These are phyloP conservation scores for Myotis findleyi DNA, from an alignment of 2,797 vertebrate species.

Conservation along the genomic window DNA sequence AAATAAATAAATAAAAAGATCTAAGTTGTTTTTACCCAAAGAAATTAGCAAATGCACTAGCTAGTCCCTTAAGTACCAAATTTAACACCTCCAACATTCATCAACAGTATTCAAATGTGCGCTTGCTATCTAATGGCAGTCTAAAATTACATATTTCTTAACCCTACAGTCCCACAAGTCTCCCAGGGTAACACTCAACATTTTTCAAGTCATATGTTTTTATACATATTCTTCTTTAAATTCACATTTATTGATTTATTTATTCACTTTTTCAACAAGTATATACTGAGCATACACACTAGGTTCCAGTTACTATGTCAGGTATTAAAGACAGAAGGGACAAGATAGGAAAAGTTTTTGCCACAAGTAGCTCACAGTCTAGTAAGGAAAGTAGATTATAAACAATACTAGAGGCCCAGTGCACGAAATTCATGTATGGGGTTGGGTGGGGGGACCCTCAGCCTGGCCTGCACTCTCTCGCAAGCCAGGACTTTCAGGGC, in stretches of 20 bases:
- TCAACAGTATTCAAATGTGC: background rate
- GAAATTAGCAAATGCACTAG: background rate
- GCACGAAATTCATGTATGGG: too few relatives aligned
- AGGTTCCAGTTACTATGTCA: background rate
- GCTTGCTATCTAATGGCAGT: background rate
- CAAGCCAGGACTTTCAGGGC: too few relatives aligned
- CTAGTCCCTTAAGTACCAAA: background rate
- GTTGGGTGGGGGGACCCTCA: too few relatives aligned
- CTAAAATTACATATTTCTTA: background rate
- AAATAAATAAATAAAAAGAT: background rate
- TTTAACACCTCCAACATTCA: background rate
- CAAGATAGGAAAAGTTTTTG: background rate
- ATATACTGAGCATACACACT: background rate
- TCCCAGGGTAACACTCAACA: background rate
- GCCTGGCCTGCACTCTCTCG: too few relatives aligned
- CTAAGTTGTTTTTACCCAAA: background rate
- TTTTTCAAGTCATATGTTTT: background rate
- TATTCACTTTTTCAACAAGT: background rate
- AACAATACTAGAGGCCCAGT: background rate
- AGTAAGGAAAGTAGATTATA: background rate
- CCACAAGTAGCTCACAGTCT: background rate
- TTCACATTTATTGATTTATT: constrained; percentile 23
- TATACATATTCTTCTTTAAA: background rate
- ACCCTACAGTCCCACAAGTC: background rate
- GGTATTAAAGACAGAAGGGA: background rate